phyloP scores from a whole-genome alignment of 2,113 vertebrate species.

The Notechis scutatus region DNA sequence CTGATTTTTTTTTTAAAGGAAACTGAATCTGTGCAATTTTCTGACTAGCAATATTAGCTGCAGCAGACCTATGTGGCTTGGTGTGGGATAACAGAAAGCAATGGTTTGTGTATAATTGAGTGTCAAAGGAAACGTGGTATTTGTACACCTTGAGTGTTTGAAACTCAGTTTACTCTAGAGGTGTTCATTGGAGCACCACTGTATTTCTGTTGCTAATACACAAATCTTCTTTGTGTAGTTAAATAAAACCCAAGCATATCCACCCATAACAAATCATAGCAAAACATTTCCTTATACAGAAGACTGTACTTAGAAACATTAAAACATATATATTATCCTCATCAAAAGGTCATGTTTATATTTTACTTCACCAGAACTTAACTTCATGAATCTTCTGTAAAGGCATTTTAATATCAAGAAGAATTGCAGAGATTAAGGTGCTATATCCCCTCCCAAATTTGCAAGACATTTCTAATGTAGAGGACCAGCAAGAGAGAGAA shows the following conservation, averaged over 20 bases:
- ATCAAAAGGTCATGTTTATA: not conserved
- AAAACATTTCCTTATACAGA: not conserved
- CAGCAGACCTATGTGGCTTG: not conserved
- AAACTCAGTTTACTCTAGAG: not conserved
- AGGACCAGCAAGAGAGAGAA: not conserved
- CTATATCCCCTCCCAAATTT: not conserved
- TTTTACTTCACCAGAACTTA: not conserved
- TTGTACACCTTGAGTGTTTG: not conserved
- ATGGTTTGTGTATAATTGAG: not conserved
- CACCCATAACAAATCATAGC: not conserved
- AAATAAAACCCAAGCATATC: not conserved
- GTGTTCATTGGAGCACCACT: rapidly evolving
- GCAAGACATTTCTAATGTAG: not conserved
- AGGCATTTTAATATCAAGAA: not conserved
- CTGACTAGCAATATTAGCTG: not conserved
- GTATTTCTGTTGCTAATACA: rapidly evolving
- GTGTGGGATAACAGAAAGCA: not conserved
- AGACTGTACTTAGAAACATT: not conserved
- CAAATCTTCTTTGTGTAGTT: not conserved
- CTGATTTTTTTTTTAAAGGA: not conserved
- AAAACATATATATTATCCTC: not conserved
- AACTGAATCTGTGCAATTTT: not conserved
- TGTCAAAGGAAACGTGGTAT: not conserved
- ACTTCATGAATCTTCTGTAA: not conserved
- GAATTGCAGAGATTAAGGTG: not conserved